Conservation (phyloP, 35 echinoderm and acorn worm species). For the Acanthaster planci region DNA sequence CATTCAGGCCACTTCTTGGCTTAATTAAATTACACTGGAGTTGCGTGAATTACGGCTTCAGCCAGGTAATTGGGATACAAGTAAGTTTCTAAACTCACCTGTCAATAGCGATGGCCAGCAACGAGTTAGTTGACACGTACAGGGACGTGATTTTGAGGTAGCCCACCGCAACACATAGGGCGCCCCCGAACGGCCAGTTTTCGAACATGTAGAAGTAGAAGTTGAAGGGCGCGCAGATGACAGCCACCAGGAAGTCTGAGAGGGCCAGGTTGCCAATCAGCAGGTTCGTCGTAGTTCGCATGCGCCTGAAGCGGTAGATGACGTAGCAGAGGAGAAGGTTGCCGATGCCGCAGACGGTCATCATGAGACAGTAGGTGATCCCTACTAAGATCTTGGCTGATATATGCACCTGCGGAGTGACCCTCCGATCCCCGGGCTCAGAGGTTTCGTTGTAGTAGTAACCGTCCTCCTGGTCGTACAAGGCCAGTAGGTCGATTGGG, state of each 20-base stretch:
- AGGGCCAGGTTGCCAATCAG: conserved; percentile 92
- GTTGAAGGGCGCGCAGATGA: conserved; percentile 87
- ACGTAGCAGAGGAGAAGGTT: conserved; percentile 91
- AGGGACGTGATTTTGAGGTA: conserved; percentile 74
- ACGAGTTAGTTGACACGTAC: conserved; percentile 92
- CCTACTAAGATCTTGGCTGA: conserved; percentile 66
- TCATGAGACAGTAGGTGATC: conserved; percentile 68
- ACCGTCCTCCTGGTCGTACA: background rate
- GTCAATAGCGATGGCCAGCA: conserved; percentile 88
- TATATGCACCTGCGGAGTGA: conserved; percentile 28
- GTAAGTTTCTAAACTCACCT: conserved; percentile 46
- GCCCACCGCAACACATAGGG: conserved; percentile 72
- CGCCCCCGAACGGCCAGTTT: conserved; percentile 83
- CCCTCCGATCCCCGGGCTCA: background rate
- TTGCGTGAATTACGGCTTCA: no score
- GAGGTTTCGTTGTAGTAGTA: background rate
- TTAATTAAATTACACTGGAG: no score
- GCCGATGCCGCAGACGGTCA: conserved; percentile 78
- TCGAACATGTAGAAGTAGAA: conserved; percentile 89
- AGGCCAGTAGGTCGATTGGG: background rate
- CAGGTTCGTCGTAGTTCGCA: conserved; percentile 92
- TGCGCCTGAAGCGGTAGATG: conserved; percentile 76
- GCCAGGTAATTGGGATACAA: no score
- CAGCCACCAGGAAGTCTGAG: conserved; percentile 91
- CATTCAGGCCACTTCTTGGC: no score